Evolutionary conservation across 1,140 invertebrate genomes (phyloP), one percentile per base, ranked within the genome.

Genomic region (Neoseiulus cucumeris): DNA sequence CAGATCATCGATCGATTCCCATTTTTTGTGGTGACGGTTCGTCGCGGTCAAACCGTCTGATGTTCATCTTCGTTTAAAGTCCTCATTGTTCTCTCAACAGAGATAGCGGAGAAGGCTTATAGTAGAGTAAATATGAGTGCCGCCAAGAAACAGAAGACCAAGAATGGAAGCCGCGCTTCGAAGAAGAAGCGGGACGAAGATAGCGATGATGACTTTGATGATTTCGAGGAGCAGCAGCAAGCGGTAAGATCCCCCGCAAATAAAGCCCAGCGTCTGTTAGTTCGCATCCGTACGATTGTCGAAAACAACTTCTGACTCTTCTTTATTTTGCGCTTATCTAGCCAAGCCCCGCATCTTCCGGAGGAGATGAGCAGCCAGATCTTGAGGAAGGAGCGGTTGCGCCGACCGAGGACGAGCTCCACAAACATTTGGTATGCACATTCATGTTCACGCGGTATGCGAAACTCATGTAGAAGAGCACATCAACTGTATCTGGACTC

Each of bases 341-440:
- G 51, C 25, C 51, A 20, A 59, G 51, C 33, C 51, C 51, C 1
- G 51, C 51, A 6, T 59, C 51, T 17, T 59, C 51, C 4, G 51
- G 51, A 14, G 51, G 51, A 17, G 51, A 20, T 25, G 51, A 59
- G 17, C 51, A 59, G 51, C 25, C 51, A 6, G 51, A 59, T 33
- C 51, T 59, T 20, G 51, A 59, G 22, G 51, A 59, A 59, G 51
- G 51, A 25, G 51, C 51, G 22, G 22, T 4, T 59, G 51, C 51
- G 14, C 51, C 51, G 14, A 59, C 51, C 25, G 51, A 59, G 51
- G 51, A 59, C 9, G 51, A 59, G 33, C 33, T 59, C 25, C 25
- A 25, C 4, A 59, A 59, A 59, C 51, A 59, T 59, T 20, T 59
- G 14, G 51, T 59, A 5, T 20, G 45, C 28, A 47, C 28, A 7